Percentiles rank a stretch among this genome's conserved stretches.
These are phyloP conservation scores for Metopolophium dirhodum DNA, from an alignment of 1,140 invertebrate species.

Conservation along the genomic window DNA sequence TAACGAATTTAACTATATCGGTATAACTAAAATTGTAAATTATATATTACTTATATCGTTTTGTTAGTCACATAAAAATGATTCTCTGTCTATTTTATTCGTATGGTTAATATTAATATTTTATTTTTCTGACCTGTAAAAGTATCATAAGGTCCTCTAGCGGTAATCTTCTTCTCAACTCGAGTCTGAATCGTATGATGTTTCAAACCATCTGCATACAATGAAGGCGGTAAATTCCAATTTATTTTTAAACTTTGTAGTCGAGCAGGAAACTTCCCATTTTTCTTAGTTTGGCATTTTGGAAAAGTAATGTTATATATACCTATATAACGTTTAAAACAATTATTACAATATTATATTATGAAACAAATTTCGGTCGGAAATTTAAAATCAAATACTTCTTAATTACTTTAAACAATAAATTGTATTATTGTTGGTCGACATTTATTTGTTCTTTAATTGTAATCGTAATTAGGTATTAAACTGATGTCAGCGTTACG, in stretches of 20 bases:
- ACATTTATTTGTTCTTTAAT: not conserved
- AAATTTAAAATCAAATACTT: not conserved
- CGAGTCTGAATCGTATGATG: not conserved
- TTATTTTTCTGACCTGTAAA: not conserved
- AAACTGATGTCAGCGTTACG: not conserved
- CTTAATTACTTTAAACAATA: not conserved
- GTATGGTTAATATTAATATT: not conserved
- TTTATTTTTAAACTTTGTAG: not conserved
- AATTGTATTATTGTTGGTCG: not conserved
- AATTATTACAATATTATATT: not conserved
- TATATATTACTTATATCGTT: too few species aligned
- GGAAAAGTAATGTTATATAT: not conserved
- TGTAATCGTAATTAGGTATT: not conserved
- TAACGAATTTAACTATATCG: too few species aligned
- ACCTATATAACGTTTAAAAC: not conserved
- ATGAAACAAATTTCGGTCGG: not conserved
- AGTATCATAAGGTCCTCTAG: not conserved
- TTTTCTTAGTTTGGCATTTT: not conserved
- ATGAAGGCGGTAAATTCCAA: not conserved
- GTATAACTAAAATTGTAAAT: too few species aligned
- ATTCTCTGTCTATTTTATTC: too few species aligned
- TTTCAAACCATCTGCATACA: not conserved
- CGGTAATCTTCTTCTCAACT: not conserved
- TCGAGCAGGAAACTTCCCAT: not conserved
- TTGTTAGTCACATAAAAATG: too few species aligned